Conservation (phyloP, 37 sponge, comb jelly and placozoan genomes). For the Bolinopsis microptera region DNA sequence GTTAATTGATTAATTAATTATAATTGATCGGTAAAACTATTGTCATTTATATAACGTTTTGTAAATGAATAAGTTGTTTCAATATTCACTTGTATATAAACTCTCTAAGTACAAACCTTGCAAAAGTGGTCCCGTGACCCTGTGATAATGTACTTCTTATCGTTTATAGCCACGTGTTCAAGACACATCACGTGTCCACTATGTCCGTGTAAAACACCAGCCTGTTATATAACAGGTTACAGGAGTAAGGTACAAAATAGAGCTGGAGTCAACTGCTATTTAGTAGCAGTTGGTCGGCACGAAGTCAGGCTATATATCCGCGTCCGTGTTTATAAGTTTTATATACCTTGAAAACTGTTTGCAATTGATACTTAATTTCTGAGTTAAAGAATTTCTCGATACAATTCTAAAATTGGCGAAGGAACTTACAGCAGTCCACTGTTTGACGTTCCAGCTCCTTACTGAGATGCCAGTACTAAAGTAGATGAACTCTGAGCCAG, state of each 20-base stretch:
- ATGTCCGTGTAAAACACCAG: conserved; percentile 47
- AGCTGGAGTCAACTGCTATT: no score
- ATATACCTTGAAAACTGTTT: no score
- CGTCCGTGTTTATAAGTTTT: no score
- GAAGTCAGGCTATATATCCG: no score
- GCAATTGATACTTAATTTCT: no score
- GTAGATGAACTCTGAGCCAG: conserved; percentile 51
- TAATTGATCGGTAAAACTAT: neutral
- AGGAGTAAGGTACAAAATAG: no score
- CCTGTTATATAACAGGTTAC: neutral
- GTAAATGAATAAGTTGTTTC: no score
- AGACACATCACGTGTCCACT: conserved; percentile 58
- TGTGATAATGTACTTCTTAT: conserved; percentile 44
- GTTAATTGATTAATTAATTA: neutral
- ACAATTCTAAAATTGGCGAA: no score
- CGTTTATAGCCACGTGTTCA: conserved; percentile 14
- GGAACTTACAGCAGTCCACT: conserved; percentile 43
- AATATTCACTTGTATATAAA: no score
- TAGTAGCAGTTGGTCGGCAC: no score
- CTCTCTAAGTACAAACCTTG: conserved; percentile 9
- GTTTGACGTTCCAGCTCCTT: conserved; percentile 26
- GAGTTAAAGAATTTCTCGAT: no score
- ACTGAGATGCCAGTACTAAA: conserved; percentile 52
- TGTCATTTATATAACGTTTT: neutral
- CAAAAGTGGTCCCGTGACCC: conserved; percentile 61